Evolutionary conservation across 2,797 vertebrate species (phyloP).

Genomic region (Anguilla megastoma): DNA sequence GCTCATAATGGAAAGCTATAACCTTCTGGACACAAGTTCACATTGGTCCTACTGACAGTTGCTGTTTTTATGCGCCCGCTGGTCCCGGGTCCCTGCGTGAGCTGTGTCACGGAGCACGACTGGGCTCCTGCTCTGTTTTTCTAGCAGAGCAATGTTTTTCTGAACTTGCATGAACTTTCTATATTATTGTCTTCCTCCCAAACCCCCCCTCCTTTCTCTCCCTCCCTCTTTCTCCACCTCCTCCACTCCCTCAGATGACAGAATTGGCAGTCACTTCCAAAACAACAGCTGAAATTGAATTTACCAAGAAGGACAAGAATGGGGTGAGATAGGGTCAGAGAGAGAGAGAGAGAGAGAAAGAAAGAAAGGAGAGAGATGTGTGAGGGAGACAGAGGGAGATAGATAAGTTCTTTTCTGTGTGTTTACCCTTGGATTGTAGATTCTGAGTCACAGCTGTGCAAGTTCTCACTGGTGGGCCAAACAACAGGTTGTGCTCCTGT

Average conservation of each 20-base stretch:
- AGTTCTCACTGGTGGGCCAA: slow-evolving; percentile 14
- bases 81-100: background rate
- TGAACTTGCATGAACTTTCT: slow-evolving; percentile 35
- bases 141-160: slow-evolving; percentile 20
- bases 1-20: slow-evolving; percentile 30
- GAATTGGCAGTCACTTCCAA: slow-evolving; percentile 31
- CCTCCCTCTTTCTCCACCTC: background rate
- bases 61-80: slow-evolving; percentile 24
- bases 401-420: background rate
- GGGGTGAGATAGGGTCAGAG: slow-evolving; percentile 4
- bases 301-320: slow-evolving; percentile 38
- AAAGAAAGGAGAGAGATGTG: background rate
- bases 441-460: slow-evolving; percentile 16
- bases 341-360: background rate
- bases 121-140: slow-evolving; percentile 26
- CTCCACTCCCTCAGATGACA: slow-evolving; percentile 20
- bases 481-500: slow-evolving; percentile 15
- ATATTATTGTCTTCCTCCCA: slow-evolving; percentile 32
- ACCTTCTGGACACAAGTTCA: slow-evolving; percentile 1
- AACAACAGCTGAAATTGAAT: slow-evolving; percentile 53
- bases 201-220: background rate
- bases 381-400: slow-evolving; percentile 24
- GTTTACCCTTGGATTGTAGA: slow-evolving; percentile 12
- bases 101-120: slow-evolving; percentile 6
- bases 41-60: slow-evolving; percentile 6